These are phyloP conservation scores for Anastrepha ludens DNA, from an alignment of 1,140 invertebrate species.

Conservation along the genomic window DNA sequence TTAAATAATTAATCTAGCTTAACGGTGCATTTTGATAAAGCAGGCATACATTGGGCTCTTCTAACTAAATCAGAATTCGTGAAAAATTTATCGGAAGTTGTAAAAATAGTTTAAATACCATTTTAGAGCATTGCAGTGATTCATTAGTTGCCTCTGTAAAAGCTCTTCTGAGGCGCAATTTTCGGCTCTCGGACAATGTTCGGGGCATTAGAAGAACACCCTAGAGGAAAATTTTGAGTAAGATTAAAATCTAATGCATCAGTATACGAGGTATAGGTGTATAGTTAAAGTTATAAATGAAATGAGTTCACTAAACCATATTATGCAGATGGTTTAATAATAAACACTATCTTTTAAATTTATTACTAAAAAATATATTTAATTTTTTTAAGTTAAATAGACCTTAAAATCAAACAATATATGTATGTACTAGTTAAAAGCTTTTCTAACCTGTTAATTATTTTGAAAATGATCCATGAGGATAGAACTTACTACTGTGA, in stretches of 20 bases:
- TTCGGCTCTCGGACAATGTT: constrained; percentile 88
- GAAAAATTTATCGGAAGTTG: constrained; percentile 12
- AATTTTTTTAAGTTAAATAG: too few species aligned
- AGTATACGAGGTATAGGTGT: too few species aligned
- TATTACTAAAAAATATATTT: too few species aligned
- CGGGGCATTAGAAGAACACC: constrained; percentile 90
- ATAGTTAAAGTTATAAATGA: too few species aligned
- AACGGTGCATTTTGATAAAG: constrained; percentile 46
- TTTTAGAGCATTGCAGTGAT: constrained; percentile 90
- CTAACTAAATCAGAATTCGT: constrained; percentile 30
- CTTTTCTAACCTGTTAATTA: too few species aligned
- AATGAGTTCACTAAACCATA: too few species aligned
- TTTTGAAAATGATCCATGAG: too few species aligned
- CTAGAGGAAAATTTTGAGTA: constrained; percentile 75
- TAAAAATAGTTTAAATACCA: constrained; percentile 79
- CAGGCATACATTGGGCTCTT: constrained; percentile 18
- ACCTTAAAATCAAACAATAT: too few species aligned
- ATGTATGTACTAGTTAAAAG: too few species aligned
- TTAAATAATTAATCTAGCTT: not conserved
- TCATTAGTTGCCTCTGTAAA: constrained; percentile 91
- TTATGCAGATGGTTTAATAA: too few species aligned
- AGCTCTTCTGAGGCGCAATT: constrained; percentile 86
- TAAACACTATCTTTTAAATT: too few species aligned
- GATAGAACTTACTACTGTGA: too few species aligned
- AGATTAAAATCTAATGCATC: not conserved